A percentile compares a stretch with the other conserved stretches of the same genome.
These are phyloP conservation scores for Strix aluco DNA, from an alignment of 2,113 vertebrate genomes.

Conservation along the genomic window DNA sequence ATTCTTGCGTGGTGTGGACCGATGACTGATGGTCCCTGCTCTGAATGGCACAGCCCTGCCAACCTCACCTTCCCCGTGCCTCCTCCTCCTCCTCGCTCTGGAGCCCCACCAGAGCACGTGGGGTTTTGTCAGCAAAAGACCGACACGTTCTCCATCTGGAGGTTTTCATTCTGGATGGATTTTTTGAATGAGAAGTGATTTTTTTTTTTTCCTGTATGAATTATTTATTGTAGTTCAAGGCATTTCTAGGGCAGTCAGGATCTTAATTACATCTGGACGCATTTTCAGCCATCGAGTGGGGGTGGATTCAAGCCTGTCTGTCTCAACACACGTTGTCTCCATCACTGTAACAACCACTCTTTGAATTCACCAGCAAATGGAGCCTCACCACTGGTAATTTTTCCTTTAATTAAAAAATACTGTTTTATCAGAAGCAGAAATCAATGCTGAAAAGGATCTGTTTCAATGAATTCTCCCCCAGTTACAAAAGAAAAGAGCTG, in stretches of 20 bases:
- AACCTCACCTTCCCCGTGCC: not conserved
- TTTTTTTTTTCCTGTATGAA: not conserved
- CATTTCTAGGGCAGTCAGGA: not conserved
- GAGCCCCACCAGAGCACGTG: not conserved
- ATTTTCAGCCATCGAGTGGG: not conserved
- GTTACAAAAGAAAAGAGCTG: not conserved
- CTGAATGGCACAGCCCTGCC: too few relatives aligned
- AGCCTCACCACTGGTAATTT: not conserved
- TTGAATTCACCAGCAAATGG: not conserved
- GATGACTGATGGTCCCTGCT: not conserved
- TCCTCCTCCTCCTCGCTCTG: not conserved
- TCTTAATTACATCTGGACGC: not conserved
- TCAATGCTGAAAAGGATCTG: not conserved
- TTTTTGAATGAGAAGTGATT: not conserved
- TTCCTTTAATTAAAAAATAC: not conserved
- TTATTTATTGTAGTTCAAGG: not conserved
- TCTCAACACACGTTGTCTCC: not conserved
- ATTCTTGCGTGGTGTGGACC: rapidly evolving
- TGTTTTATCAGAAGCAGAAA: not conserved
- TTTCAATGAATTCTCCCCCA: not conserved
- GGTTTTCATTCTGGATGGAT: not conserved
- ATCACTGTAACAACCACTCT: not conserved
- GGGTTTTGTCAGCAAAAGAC: not conserved
- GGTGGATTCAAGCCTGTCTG: not conserved
- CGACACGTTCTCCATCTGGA: not conserved